Percentiles rank a stretch among this genome's conserved stretches.
These are phyloP conservation scores for Lates japonicus DNA, from an alignment of 2,797 vertebrate species.

Conservation along the genomic window DNA sequence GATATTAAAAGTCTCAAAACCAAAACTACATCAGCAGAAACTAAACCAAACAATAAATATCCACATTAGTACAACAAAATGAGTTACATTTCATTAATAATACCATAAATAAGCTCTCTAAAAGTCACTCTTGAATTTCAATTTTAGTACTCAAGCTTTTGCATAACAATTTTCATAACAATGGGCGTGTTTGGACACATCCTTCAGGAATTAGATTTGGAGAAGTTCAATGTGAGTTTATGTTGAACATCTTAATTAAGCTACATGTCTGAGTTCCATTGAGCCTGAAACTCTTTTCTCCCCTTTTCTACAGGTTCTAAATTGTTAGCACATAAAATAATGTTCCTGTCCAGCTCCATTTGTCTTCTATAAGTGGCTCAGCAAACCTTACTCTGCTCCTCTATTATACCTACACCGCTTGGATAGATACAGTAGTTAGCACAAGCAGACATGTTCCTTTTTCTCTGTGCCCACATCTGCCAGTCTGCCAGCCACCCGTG, in stretches of 20 bases:
- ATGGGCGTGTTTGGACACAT: conserved; percentile 1
- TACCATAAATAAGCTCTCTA: not conserved
- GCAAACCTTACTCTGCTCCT: conserved; percentile 67
- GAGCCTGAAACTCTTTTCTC: conserved; percentile 35
- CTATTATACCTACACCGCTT: conserved; percentile 71
- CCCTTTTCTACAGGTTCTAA: conserved; percentile 47
- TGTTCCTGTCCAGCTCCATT: conserved; percentile 75
- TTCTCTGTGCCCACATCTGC: conserved; percentile 64
- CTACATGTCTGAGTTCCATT: conserved; percentile 28
- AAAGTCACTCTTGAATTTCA: not conserved
- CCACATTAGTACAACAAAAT: not conserved
- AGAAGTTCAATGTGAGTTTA: conserved; percentile 38
- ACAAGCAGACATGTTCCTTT: conserved; percentile 66
- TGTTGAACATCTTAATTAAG: conserved; percentile 64
- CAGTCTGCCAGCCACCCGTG: conserved; percentile 68
- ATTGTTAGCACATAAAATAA: conserved; percentile 69
- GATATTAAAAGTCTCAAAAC: not conserved
- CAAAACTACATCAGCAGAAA: not conserved
- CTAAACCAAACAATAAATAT: not conserved
- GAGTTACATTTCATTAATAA: not conserved
- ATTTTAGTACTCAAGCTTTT: not conserved
- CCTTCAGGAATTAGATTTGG: conserved; percentile 10
- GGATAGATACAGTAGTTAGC: conserved; percentile 73
- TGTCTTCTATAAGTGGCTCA: conserved; percentile 72
- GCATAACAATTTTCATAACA: conserved; percentile 15